Conservation (phyloP, 2,113 vertebrate genomes). For the Alligator mississippiensis region DNA sequence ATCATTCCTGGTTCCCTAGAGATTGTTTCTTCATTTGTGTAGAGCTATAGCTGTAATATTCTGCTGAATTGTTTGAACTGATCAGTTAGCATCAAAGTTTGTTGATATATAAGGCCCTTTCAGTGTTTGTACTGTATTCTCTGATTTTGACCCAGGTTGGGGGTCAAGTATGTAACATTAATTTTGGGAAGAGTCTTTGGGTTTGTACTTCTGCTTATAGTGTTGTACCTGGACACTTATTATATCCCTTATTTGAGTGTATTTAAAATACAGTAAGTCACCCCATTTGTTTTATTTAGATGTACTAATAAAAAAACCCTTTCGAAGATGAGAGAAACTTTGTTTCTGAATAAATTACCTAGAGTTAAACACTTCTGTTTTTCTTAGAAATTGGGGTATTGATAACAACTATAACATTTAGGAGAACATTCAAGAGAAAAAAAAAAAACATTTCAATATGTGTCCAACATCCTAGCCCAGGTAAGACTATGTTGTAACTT, state of each 20-base stretch:
- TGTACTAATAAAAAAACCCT: neutral
- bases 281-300: too few relatives aligned
- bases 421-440: neutral
- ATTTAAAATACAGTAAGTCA: too few relatives aligned
- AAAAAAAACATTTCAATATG: neutral
- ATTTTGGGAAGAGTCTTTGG: neutral
- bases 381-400: neutral
- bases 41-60: neutral
- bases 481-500: neutral
- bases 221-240: neutral
- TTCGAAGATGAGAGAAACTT: neutral
- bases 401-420: neutral
- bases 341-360: neutral
- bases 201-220: neutral
- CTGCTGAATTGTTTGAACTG: neutral
- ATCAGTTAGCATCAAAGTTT: fast-evolving
- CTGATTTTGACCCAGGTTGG: neutral
- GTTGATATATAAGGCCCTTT: too few relatives aligned
- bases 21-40: neutral
- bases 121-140: neutral
- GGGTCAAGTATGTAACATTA: neutral
- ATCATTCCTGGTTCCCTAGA: neutral
- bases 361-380: too few relatives aligned
- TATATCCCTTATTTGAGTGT: too few relatives aligned
- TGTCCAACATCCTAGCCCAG: neutral